Base-by-base conservation (phyloP, 2,113 vertebrate genomes). In the Marcusenius ussheri region DNA sequence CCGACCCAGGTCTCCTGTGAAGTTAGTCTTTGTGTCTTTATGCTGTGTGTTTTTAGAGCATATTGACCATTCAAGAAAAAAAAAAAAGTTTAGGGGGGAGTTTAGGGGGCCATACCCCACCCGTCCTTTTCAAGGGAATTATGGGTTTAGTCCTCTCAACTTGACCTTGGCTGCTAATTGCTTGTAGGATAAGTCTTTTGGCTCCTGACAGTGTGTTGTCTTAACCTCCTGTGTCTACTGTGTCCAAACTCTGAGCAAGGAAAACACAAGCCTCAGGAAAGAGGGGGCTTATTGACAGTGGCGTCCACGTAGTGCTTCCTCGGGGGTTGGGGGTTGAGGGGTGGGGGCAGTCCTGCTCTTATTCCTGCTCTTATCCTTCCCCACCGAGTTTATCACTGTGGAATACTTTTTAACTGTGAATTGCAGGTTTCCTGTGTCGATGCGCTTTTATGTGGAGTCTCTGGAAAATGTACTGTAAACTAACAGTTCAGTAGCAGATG, bases 171-270 rank as follows among this genome's bases (percentile, higher is more conserved):
- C 56, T 95, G 93, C 94, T 95, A 95, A 95, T 96, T 93, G 94
- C 95, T 95, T 95, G 95, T 95, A 92, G 93, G 93, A 88, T 95
- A 95, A 96, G 94, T 95, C 94, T 91, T 93, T 93, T 92, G 94
- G 94, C 94, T 96, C 95, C 94, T 93, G 53, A 88, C 8, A 49
- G 91, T 93, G 93, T 95, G 94, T 95, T 95, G 93, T 95, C 91
- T 93, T 96, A 95, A 95, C 94, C 95, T 95, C 94, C 92, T 92
- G 93, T 94, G 94, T 95, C 95, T 95, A 94, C 93, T 94, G 93
- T 94, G 94, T 95, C 93, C 93, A 95, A 95, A 94, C 94, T 95
- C 77, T 90, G 92, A 93, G 94, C 94, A 95, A 95, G 92, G 92
- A 95, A 95, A 95, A 95, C 95, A 94, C 90, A 87, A 92, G 93